Percentiles rank a stretch among this genome's conserved stretches.
These are phyloP conservation scores for Phengaris alcon DNA, from an alignment of 2,888 invertebrate species.

Conservation along the genomic window DNA sequence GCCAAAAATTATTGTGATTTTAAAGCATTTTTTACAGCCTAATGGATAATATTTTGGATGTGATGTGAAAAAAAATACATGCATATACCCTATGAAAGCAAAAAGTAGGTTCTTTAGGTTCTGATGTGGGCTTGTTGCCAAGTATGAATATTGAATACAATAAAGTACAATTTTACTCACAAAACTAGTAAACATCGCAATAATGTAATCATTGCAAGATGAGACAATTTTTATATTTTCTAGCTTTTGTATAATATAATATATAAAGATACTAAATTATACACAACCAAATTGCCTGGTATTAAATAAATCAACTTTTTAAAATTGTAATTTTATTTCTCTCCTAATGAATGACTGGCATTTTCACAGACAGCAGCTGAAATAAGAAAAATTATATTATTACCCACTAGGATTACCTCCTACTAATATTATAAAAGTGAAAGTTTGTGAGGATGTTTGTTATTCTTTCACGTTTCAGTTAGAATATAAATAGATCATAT, in stretches of 20 bases:
- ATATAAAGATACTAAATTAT: neutral
- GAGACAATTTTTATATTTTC: neutral
- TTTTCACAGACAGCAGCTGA: conserved; percentile 70
- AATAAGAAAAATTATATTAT: conserved; percentile 42
- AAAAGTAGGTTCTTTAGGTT: too few relatives aligned
- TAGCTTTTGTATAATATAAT: neutral
- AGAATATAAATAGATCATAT: too few relatives aligned
- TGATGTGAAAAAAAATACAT: too few relatives aligned
- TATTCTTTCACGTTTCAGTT: too few relatives aligned
- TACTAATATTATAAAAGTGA: too few relatives aligned
- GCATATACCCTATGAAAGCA: too few relatives aligned
- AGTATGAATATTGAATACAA: neutral
- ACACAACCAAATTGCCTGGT: neutral
- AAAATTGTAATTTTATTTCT: conserved; percentile 6
- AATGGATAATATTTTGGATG: too few relatives aligned
- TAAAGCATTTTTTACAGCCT: too few relatives aligned
- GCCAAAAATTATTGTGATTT: too few relatives aligned
- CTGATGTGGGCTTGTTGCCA: too few relatives aligned
- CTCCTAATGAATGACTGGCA: conserved; percentile 63
- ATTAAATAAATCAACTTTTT: neutral
- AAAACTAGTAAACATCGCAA: neutral
- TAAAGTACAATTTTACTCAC: neutral
- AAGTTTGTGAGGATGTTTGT: too few relatives aligned
- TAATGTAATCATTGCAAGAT: neutral
- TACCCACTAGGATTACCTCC: neutral